Evolutionary conservation across 2,888 invertebrate genomes (phyloP).

Genomic region (Sabatieria punctata): DNA sequence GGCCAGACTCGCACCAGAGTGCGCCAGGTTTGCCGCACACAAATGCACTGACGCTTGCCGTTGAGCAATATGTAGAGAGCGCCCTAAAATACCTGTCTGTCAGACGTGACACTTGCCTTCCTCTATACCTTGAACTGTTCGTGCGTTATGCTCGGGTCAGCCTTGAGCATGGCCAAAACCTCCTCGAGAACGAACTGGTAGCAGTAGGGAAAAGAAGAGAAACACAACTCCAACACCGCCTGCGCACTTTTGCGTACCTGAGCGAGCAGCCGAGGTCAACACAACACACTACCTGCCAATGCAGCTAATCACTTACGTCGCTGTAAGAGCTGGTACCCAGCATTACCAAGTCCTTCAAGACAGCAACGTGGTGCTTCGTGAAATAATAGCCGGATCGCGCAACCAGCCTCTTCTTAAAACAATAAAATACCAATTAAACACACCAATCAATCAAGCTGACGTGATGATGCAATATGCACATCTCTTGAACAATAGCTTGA

Average conservation of each 20-base stretch:
- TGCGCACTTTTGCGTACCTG: slow-evolving; percentile 52
- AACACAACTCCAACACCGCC: slow-evolving; percentile 45
- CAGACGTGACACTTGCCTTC: neutral
- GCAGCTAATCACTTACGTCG: slow-evolving; percentile 35
- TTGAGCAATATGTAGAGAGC: slow-evolving; percentile 57
- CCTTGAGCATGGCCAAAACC: slow-evolving; percentile 41
- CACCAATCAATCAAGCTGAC: too few relatives aligned
- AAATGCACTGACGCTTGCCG: slow-evolving; percentile 46
- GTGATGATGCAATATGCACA: slow-evolving; percentile 16
- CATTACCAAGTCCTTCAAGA: slow-evolving; percentile 46
- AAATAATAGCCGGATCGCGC: slow-evolving; percentile 33
- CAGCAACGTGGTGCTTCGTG: slow-evolving; percentile 45
- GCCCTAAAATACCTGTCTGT: slow-evolving; percentile 40
- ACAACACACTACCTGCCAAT: neutral
- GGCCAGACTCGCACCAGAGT: slow-evolving; percentile 56
- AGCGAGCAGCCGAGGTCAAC: slow-evolving; percentile 3
- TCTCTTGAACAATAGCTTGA: slow-evolving; percentile 13
- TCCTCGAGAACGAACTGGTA: slow-evolving; percentile 50
- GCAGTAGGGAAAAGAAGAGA: slow-evolving; percentile 51
- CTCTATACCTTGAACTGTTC: slow-evolving; percentile 47
- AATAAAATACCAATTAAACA: slow-evolving; percentile 5
- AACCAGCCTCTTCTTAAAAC: slow-evolving; percentile 32
- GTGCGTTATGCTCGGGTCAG: slow-evolving; percentile 45
- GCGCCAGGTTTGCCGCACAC: slow-evolving; percentile 58
- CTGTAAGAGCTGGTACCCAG: slow-evolving; percentile 51